Conservation (phyloP, 2,888 invertebrate genomes). For the Microplitis manilae region DNA sequence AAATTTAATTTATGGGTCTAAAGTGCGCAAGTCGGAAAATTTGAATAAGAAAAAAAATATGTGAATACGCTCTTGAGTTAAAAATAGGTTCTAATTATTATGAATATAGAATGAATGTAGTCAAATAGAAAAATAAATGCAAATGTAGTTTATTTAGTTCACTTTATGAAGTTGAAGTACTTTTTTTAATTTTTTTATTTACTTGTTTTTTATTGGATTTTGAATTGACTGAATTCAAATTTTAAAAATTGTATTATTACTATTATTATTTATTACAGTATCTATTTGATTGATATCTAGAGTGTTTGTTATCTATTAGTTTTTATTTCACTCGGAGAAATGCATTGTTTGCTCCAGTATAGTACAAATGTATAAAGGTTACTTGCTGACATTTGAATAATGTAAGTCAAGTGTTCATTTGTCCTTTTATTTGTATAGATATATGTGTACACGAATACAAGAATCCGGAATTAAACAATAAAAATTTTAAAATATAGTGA, state of each 20-base stretch:
- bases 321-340: background rate
- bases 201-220: background rate
- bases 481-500: background rate
- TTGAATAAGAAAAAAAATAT: background rate
- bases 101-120: background rate
- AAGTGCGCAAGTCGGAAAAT: background rate
- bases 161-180: background rate
- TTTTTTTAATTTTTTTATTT: background rate
- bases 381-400: conserved; percentile 1
- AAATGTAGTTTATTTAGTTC: too few relatives aligned
- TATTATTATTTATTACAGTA: background rate
- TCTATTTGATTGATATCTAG: background rate
- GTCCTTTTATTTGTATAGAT: background rate
- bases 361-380: background rate
- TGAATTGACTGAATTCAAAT: background rate
- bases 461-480: background rate
- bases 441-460: background rate
- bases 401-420: background rate
- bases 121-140: background rate
- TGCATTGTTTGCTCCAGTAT: background rate
- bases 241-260: too few relatives aligned
- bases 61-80: background rate
- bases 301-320: background rate
- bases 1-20: background rate
- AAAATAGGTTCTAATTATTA: background rate